These are phyloP conservation scores for Sacculina carcini DNA, from an alignment of 2,888 invertebrate genomes.

Conservation along the genomic window DNA sequence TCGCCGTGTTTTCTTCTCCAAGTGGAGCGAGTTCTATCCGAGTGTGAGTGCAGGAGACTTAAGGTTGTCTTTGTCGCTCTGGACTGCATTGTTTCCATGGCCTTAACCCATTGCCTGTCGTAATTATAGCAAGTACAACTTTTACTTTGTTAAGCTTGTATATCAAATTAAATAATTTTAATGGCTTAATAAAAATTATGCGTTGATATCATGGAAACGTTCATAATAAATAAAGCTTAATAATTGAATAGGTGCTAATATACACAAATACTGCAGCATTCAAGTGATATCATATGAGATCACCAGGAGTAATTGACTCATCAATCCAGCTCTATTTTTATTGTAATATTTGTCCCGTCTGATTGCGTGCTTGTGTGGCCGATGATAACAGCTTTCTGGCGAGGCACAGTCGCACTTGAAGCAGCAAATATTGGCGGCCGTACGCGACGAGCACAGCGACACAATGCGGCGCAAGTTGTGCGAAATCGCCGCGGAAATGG, in stretches of 20 bases:
- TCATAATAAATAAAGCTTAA: too few relatives aligned
- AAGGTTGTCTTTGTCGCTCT: too few relatives aligned
- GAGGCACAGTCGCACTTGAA: slow-evolving; percentile 62
- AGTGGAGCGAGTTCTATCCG: slow-evolving; percentile 78
- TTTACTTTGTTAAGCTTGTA: too few relatives aligned
- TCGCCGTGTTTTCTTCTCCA: slow-evolving; percentile 60
- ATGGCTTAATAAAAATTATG: too few relatives aligned
- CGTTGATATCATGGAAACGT: not conserved
- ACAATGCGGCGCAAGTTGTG: slow-evolving; percentile 62
- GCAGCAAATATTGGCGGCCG: slow-evolving; percentile 53
- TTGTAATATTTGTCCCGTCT: not conserved
- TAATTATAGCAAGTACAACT: too few relatives aligned
- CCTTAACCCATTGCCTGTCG: too few relatives aligned
- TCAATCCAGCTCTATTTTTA: not conserved
- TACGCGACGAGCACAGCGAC: slow-evolving; percentile 56
- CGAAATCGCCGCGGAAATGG: slow-evolving; percentile 86
- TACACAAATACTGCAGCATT: not conserved
- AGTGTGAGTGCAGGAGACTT: slow-evolving; percentile 26
- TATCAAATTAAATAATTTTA: too few relatives aligned
- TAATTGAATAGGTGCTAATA: too few relatives aligned
- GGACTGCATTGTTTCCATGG: too few relatives aligned
- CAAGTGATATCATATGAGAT: too few relatives aligned
- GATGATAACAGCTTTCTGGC: slow-evolving; percentile 36
- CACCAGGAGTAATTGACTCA: too few relatives aligned
- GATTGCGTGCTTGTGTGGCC: not conserved